phyloP scores from a whole-genome alignment of 1,140 invertebrate genomes.

The Semibalanus balanoides region DNA sequence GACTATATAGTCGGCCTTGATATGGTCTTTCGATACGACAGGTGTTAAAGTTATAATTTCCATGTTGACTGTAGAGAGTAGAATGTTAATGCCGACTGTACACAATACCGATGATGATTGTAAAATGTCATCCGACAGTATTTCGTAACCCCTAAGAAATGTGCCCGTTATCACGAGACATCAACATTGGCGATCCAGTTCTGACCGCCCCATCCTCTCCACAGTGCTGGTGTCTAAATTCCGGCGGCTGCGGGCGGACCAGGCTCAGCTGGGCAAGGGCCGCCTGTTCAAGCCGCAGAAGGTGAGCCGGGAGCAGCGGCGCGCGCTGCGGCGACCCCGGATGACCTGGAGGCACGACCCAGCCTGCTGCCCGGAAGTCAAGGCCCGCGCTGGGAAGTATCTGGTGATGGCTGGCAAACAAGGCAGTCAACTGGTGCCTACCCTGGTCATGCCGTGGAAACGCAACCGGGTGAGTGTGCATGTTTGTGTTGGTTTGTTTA shows the following conservation, averaged over 20 bases:
- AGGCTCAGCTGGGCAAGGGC: slow-evolving; percentile 30
- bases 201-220: no score
- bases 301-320: slow-evolving; percentile 26
- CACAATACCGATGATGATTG: no score
- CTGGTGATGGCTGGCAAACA: slow-evolving; percentile 36
- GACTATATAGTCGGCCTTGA: no score
- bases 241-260: slow-evolving; percentile 25
- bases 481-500: no score
- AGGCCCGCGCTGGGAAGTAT: slow-evolving; percentile 25
- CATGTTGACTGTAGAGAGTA: no score
- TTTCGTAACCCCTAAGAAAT: no score
- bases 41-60: no score
- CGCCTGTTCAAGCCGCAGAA: slow-evolving; percentile 29
- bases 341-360: slow-evolving; percentile 30
- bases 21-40: no score
- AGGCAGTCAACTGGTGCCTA: slow-evolving; percentile 30
- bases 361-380: slow-evolving; percentile 27
- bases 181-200: no score
- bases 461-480: not conserved
- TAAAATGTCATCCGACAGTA: no score
- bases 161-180: no score
- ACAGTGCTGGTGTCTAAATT: slow-evolving; percentile 33
- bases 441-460: slow-evolving; percentile 36
- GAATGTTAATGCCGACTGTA: no score
- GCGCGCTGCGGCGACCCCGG: slow-evolving; percentile 25